Evolutionary conservation across 1,140 invertebrate species (phyloP).

Genomic region (Camponotus pennsylvanicus): DNA sequence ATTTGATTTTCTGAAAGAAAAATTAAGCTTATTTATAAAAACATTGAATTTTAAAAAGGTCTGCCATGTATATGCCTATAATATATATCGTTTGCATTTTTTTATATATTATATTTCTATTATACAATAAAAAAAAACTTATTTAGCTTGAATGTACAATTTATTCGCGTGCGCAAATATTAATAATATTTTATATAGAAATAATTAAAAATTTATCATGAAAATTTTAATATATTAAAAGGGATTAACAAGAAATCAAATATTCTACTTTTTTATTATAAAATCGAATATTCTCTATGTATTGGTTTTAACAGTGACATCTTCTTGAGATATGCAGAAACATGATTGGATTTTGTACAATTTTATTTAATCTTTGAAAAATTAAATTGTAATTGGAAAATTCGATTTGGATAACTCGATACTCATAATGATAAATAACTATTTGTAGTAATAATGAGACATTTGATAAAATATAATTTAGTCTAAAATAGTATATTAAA

Average conservation of each 20-base stretch:
- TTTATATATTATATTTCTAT: neutral
- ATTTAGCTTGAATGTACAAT: neutral
- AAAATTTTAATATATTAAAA: neutral
- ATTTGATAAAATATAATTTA: neutral
- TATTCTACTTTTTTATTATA: neutral
- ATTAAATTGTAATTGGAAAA: neutral
- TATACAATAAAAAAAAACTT: neutral
- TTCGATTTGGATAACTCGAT: neutral
- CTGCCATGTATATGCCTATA: too few species aligned
- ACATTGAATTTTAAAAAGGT: too few species aligned
- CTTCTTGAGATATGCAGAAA: conserved; percentile 4
- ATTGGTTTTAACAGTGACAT: conserved; percentile 19
- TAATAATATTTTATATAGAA: conserved; percentile 9
- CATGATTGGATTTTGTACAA: neutral
- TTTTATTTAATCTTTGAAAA: neutral
- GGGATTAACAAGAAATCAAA: neutral
- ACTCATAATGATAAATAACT: neutral
- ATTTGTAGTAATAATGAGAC: neutral
- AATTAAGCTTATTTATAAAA: too few species aligned
- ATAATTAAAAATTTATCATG: neutral
- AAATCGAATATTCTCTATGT: conserved; percentile 10
- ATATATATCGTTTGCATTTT: neutral
- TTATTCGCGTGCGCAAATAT: neutral
- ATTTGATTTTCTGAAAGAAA: too few species aligned
- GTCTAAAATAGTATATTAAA: neutral